Evolutionary conservation across 2,888 invertebrate species (phyloP).

Genomic region (Tiliacea citrago): DNA sequence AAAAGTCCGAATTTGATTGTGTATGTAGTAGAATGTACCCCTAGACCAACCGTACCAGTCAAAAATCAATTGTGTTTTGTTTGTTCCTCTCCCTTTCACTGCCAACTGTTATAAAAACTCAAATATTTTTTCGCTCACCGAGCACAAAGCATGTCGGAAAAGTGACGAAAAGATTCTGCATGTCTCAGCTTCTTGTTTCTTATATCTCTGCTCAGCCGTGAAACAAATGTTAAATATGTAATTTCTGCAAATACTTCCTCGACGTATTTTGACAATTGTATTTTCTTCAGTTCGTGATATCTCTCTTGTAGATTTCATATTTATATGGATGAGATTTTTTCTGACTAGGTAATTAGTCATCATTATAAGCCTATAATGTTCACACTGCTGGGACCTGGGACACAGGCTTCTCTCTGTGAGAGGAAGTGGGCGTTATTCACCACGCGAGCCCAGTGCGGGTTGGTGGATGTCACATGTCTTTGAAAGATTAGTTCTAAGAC

Average conservation of each 20-base stretch:
- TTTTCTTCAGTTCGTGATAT: slow-evolving; percentile 13
- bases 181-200: slow-evolving; percentile 23
- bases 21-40: slow-evolving; percentile 18
- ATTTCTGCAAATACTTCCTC: slow-evolving; percentile 36
- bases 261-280: slow-evolving; percentile 13
- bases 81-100: neutral
- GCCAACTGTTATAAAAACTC: slow-evolving; percentile 19
- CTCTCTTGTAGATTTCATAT: slow-evolving; percentile 2
- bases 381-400: neutral
- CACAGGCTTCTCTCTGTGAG: neutral
- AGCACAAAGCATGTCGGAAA: slow-evolving; percentile 25
- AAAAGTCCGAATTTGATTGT: slow-evolving; percentile 28
- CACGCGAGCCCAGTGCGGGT: neutral
- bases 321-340: neutral
- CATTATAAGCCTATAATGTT: neutral
- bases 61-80: slow-evolving; percentile 20
- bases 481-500: neutral
- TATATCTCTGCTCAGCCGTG: slow-evolving; percentile 41
- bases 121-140: slow-evolving; percentile 4
- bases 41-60: neutral
- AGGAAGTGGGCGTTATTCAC: neutral
- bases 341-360: neutral
- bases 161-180: slow-evolving; percentile 36
- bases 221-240: slow-evolving; percentile 54
- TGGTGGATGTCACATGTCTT: neutral